Evolutionary conservation across 2,888 invertebrate species (phyloP), one percentile per base, ranked within the genome.

Genomic region (Sepioteuthis lessoniana): DNA sequence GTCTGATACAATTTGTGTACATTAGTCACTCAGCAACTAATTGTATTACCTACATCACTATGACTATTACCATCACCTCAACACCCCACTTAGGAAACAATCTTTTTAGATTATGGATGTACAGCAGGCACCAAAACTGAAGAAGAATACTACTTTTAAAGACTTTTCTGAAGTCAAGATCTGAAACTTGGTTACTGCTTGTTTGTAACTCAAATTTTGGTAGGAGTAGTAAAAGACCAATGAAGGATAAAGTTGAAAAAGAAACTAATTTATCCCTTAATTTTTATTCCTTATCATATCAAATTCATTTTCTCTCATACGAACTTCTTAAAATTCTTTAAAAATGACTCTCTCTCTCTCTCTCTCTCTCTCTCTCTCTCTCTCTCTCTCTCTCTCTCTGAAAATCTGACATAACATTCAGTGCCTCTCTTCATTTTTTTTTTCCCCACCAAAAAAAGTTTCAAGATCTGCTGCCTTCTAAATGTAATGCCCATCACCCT

Each of bases 1-100:
- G 91, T 46, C 13, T 37, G 90, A 37, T 90, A 90, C 90, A 35
- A 35, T 90, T 90, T 90, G 91, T 91, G 31, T 42, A 91, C 91
- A n/a, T 76, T 76, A 76, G 76, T 76, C 7, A 76, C n/a, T 76
- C 76, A 16, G 76, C 76, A 13, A 76, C 10, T 76, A 76, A 1
- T 76, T n/a, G 76, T 76, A 8, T n/a, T n/a, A 76, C 76, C 76
- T 10, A 76, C n/a, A 76, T n/a, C 13, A n/a, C 10, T n/a, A n/a
- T 76, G n/a, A n/a, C 76, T 76, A 60, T 60, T 55, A 55, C 55
- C 55, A 55, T 25, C 25, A 42, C 21, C 1, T 50, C 50, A n/a
- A n/a, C 13, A 35, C 35, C 76, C n/a, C n/a, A n/a, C 19, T 4
- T 76, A 76, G 76, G n/a, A 76, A 13, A 35, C 13, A n/a, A 76